Evolutionary conservation across 2,113 vertebrate genomes (phyloP), one percentile per base, ranked within the genome.

Genomic region (Aythya baeri): DNA sequence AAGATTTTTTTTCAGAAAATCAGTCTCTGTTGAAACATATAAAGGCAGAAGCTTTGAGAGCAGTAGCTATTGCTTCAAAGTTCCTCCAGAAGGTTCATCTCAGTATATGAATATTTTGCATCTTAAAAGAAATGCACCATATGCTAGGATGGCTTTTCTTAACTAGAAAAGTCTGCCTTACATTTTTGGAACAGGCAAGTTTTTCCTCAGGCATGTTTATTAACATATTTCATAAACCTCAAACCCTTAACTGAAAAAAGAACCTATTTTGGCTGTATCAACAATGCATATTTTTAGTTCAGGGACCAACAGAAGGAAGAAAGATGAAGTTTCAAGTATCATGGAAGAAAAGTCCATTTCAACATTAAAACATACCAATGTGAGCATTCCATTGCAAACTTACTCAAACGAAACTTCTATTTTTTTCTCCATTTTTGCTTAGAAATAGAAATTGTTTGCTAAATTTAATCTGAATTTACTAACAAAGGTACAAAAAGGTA

Each of bases 41-140:
- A 91, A 81, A 86, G 70, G 49, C 38, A 65, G 61, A 81, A 92
- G 77, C 70, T 63, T 82, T 65, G 88, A 84, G 81, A 87, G 52
- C 61, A 82, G 74, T 22, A 94, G 44, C 21, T 79, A 57, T 13
- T 92, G 74, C 86, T 78, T 94, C 25, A 4, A 86, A 94, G 85
- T 80, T 95, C 72, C 65, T 86, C 84, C 91, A 91, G 86, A 86
- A 96, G 83, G 84, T 86, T 95, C 77, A 93, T 92, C 38, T 87
- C 86, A 70, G 74, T 82, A 62, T 94, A 91, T 58, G 58, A 85
- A 92, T 94, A 94, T 92, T 95, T 94, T 78, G 66, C 44, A 73
- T 84, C 86, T 82, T 81, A 68, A 87, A 76, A 93, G 81, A 93
- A 94, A 93, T 29, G 68, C 74, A 89, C 84, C 95, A 96, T 97